Evolutionary conservation across 2,888 invertebrate species (phyloP).

Genomic region (Drosophila kambysellisi): DNA sequence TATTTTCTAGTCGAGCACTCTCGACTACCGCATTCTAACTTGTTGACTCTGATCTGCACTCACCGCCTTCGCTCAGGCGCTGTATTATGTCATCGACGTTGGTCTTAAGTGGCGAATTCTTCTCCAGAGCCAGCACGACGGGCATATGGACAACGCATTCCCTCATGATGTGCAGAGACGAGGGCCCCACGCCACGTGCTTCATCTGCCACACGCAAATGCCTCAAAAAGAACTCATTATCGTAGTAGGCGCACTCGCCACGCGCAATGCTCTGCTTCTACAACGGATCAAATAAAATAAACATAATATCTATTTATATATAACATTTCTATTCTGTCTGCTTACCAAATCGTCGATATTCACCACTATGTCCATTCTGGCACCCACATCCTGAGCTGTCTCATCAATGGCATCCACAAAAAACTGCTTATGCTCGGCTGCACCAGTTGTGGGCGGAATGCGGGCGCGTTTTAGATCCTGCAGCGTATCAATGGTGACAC

Average conservation of each 20-base stretch:
- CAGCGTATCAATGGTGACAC: slow-evolving; percentile 92
- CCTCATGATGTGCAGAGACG: slow-evolving; percentile 90
- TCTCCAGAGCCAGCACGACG: slow-evolving; percentile 92
- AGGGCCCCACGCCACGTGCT: slow-evolving; percentile 78
- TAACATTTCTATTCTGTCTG: neutral
- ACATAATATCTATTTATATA: neutral
- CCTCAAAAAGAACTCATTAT: slow-evolving; percentile 90
- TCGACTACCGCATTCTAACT: neutral
- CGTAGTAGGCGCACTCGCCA: slow-evolving; percentile 92
- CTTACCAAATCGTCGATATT: slow-evolving; percentile 88
- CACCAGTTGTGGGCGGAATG: slow-evolving; percentile 90
- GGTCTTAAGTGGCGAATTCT: slow-evolving; percentile 91
- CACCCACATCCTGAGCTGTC: slow-evolving; percentile 88
- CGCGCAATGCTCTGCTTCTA: slow-evolving; percentile 87
- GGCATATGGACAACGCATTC: slow-evolving; percentile 93
- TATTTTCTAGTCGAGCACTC: neutral
- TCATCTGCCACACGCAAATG: slow-evolving; percentile 86
- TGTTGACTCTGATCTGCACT: neutral
- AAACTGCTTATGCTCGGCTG: slow-evolving; percentile 89
- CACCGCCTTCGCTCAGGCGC: slow-evolving; percentile 90
- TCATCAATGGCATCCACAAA: slow-evolving; percentile 90
- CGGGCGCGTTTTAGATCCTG: slow-evolving; percentile 89
- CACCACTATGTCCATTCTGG: slow-evolving; percentile 88
- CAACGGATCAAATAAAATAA: neutral
- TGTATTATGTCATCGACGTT: slow-evolving; percentile 89